Evolutionary conservation across 2,113 vertebrate species (phyloP).

Genomic region (Sinocyclocheilus rhinocerous): DNA sequence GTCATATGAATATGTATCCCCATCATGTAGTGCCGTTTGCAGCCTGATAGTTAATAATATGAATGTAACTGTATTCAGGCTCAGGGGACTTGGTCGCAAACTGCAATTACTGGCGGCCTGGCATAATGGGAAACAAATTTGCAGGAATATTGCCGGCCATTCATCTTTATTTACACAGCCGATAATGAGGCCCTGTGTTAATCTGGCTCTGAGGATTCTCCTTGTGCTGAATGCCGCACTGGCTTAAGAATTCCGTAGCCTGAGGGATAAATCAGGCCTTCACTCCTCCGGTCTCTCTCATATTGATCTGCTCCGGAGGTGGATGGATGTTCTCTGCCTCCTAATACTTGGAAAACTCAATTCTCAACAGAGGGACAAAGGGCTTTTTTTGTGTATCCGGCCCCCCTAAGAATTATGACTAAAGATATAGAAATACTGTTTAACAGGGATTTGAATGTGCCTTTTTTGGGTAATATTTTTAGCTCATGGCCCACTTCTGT

Average conservation of each 20-base stretch:
- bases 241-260: constrained; percentile 37
- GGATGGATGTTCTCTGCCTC: constrained; percentile 65
- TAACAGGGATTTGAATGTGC: constrained; percentile 46
- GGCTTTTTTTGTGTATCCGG: constrained; percentile 41
- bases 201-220: constrained; percentile 51
- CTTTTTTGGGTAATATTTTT: constrained; percentile 34
- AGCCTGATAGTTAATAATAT: constrained; percentile 85
- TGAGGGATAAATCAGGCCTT: constrained; percentile 67
- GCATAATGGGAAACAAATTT: constrained; percentile 80
- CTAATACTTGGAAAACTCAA: constrained; percentile 63
- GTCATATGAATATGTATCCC: constrained; percentile 68
- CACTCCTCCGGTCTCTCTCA: constrained; percentile 62
- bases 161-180: constrained; percentile 78
- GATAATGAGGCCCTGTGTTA: constrained; percentile 74
- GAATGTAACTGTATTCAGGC: constrained; percentile 80
- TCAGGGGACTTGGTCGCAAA: constrained; percentile 73
- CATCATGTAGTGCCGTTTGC: constrained; percentile 78
- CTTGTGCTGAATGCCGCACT: constrained; percentile 4
- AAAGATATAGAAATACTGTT: constrained; percentile 42
- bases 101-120: constrained; percentile 72
- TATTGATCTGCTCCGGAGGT: constrained; percentile 71
- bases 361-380: constrained; percentile 50
- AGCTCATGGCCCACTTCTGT: constrained; percentile 8
- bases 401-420: constrained; percentile 31
- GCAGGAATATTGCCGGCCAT: constrained; percentile 75